phyloP scores from a whole-genome alignment of 2,797 vertebrate genomes.

The Sebastes nivosus region DNA sequence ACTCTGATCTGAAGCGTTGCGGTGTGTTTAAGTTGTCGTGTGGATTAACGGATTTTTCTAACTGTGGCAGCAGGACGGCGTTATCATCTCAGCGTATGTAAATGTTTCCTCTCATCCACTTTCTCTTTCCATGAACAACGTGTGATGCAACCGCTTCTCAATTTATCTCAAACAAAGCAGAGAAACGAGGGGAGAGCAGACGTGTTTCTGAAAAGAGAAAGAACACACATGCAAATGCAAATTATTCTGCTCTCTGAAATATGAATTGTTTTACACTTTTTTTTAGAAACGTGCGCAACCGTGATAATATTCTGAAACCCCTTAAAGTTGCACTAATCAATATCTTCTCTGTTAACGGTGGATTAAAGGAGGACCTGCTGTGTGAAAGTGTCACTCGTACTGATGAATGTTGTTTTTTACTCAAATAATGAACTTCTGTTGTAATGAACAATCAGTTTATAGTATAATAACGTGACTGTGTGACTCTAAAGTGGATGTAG shows the following conservation, averaged over 20 bases:
- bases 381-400: not conserved
- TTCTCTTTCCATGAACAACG: not conserved
- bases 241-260: not conserved
- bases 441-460: not conserved
- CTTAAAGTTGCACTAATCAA: not conserved
- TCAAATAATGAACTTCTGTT: not conserved
- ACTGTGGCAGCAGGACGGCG: not conserved
- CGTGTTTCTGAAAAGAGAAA: not conserved
- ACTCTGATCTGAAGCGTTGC: not conserved
- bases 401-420: not conserved
- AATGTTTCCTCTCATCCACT: too few species aligned
- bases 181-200: not conserved
- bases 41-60: not conserved
- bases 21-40: not conserved
- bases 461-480: too few species aligned
- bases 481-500: too few species aligned
- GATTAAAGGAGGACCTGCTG: not conserved
- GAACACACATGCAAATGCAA: not conserved
- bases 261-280: not conserved
- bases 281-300: not conserved
- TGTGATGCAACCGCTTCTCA: constrained; percentile 28
- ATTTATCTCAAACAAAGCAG: not conserved
- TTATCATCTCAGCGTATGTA: not conserved
- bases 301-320: not conserved
- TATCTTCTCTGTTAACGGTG: not conserved